A percentile compares a stretch with the other conserved stretches of the same genome.
phyloP scores from a whole-genome alignment of 2,888 invertebrate genomes.

The Odontomyia ornata region DNA sequence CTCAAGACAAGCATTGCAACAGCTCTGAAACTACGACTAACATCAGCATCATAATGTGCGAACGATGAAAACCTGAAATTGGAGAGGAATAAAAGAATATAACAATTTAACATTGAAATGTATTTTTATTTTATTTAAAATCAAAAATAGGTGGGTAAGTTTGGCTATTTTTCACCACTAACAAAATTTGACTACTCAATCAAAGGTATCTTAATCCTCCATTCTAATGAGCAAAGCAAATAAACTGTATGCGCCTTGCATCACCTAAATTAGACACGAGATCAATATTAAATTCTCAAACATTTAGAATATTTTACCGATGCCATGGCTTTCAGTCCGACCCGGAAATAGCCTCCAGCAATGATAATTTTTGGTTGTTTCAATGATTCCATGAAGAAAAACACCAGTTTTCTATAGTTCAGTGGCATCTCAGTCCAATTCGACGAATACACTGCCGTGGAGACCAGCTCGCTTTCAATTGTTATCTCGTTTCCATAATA shows the following conservation, averaged over 20 bases:
- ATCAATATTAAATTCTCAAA: not conserved
- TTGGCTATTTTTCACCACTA: too few relatives aligned
- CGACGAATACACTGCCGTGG: not conserved
- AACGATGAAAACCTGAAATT: too few relatives aligned
- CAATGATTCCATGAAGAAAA: conserved; percentile 17
- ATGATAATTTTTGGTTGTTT: not conserved
- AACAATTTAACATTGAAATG: too few relatives aligned
- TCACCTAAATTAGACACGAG: not conserved
- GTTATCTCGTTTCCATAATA: conserved; percentile 20
- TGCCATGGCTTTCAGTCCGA: not conserved
- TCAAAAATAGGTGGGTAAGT: too few relatives aligned
- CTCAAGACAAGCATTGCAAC: too few relatives aligned
- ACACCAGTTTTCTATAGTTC: not conserved
- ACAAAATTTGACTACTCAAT: too few relatives aligned
- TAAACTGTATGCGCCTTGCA: conserved; percentile 10
- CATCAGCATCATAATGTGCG: too few relatives aligned
- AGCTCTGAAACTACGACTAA: too few relatives aligned
- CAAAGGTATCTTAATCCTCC: not conserved
- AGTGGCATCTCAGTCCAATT: conserved; percentile 7
- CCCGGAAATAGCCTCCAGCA: not conserved
- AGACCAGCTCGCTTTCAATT: not conserved
- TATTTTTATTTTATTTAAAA: too few relatives aligned
- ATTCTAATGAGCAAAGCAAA: conserved; percentile 22
- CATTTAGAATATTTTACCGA: not conserved
- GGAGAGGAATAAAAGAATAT: too few relatives aligned